A percentile compares a stretch with the other conserved stretches of the same genome.
Conservation (phyloP, 2,113 vertebrate genomes). For the Xerus inauris region DNA sequence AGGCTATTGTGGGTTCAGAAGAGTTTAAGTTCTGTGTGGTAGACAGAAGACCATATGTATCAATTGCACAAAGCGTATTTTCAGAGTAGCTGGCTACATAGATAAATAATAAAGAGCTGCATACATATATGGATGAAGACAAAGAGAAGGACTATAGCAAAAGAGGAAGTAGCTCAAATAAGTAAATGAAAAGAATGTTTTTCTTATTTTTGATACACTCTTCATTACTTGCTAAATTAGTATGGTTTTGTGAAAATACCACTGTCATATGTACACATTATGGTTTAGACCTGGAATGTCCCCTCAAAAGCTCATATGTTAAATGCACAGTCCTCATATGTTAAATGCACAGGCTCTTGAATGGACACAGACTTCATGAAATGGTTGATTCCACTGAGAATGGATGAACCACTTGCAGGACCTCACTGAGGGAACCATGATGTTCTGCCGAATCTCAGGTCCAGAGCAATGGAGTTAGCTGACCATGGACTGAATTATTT, state of each 20-base stretch:
- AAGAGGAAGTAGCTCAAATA: neutral
- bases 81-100: no score
- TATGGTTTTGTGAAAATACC: neutral
- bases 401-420: no score
- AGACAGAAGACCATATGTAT: neutral
- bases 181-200: neutral
- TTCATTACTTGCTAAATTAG: neutral
- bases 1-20: neutral
- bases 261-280: neutral
- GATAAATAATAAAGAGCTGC: neutral
- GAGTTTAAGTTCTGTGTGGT: neutral
- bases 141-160: neutral
- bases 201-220: neutral
- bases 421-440: no score
- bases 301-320: no score
- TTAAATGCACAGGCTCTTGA: no score
- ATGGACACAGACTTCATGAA: no score
- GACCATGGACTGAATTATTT: no score
- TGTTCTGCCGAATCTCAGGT: no score
- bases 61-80: neutral
- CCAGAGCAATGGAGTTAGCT: no score
- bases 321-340: no score
- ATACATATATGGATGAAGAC: neutral
- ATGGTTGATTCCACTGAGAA: no score
- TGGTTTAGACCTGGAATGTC: no score